Percentiles rank a stretch among this genome's conserved stretches.
Evolutionary conservation across 2,888 invertebrate species (phyloP).

Genomic region (Oeneis ivallda): DNA sequence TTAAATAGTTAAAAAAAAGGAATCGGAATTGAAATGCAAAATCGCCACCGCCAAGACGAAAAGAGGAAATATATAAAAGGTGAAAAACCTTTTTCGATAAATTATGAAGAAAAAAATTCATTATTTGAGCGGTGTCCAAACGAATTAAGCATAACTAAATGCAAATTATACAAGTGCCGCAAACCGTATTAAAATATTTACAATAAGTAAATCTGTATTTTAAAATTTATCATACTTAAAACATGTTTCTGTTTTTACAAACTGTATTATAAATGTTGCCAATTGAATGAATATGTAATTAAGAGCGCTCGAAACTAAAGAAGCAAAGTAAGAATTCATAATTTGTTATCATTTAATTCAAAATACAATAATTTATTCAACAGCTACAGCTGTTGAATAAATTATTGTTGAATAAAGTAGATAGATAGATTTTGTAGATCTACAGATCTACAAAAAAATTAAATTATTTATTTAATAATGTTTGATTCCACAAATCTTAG

Average conservation of each 20-base stretch:
- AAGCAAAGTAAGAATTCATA: background rate
- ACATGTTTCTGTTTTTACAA: constrained; percentile 10
- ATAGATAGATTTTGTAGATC: no score
- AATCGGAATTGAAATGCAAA: constrained; percentile 75
- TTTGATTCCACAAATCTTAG: no score
- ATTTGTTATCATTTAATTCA: background rate
- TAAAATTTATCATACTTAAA: background rate
- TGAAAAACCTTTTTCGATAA: no score
- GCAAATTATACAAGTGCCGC: constrained; percentile 62
- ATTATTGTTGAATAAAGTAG: no score
- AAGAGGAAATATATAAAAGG: background rate
- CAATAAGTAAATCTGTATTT: background rate
- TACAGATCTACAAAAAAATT: background rate
- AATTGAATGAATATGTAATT: background rate
- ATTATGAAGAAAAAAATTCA: background rate
- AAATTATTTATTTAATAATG: no score
- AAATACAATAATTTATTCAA: no score
- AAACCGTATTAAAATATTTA: constrained; percentile 58
- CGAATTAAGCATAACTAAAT: constrained; percentile 59
- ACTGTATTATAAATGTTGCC: constrained; percentile 23
- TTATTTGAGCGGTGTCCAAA: constrained; percentile 44
- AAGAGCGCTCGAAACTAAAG: background rate
- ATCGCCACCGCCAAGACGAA: constrained; percentile 48
- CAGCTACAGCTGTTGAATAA: no score
- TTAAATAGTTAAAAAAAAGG: constrained; percentile 60